Base-by-base conservation (phyloP, 2,888 invertebrate species). In the Parapristionchus giblindavisi region DNA sequence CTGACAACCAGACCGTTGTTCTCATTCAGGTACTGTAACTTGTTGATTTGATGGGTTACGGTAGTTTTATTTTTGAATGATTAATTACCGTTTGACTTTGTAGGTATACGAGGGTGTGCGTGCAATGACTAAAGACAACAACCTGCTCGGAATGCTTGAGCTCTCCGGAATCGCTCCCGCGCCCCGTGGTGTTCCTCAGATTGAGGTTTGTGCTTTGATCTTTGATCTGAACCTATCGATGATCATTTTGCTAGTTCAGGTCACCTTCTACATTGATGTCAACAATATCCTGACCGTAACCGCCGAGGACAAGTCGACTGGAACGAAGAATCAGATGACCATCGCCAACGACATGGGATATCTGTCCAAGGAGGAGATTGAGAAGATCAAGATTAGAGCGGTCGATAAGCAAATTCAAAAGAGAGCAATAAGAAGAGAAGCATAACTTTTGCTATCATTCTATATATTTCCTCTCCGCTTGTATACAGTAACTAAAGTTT, bases 111-210 rank as follows among this genome's bases (percentile, higher is more conserved):
- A 88, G 75, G 88, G 89, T 75, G 89, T 89, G 75, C 85, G 94
- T 51, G 93, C 93, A 29, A 93, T 95, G 94, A 95, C 95, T 6
- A 94, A 92, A 88, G 95, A 95, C 87, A 95, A 95, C 82, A 87
- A 97, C 89, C 91, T 95, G 61, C 92, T 98, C 80, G 98, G 97
- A 78, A 96, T 95, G 89, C 98, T 99, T 90, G 96, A 97, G 89
- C 91, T 98, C 77, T 94, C 94, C 48, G 96, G 96, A 76, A 97
- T 98, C 88, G 96, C 96, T 14, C 96, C 96, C 52, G 89, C 97
- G 92, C 78, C 93, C 92, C 81, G 97, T 93, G 90, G 96, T 86
- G 96, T 97, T 88, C 96, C 96, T 77, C 91, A 91, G 81, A 91
- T 91, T 83, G 91, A 91, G 84, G 91, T 91, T 4, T n/a, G 51